These are phyloP conservation scores for Propithecus deckenii DNA, from an alignment of 2,797 vertebrate genomes.

Conservation along the genomic window DNA sequence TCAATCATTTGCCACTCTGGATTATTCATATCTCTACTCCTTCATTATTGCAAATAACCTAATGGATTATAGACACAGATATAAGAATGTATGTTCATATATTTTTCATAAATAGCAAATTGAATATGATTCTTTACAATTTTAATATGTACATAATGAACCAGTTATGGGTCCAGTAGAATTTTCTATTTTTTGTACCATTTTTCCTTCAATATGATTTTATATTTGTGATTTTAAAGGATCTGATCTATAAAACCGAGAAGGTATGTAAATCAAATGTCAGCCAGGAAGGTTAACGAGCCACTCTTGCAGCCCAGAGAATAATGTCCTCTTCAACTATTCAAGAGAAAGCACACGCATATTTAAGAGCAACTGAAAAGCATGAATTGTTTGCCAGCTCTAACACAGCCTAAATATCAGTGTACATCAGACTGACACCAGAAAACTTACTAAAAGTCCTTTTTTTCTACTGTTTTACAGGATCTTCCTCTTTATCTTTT, in stretches of 20 bases:
- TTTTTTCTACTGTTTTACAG: background rate
- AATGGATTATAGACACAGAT: background rate
- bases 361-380: background rate
- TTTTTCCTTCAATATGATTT: constrained; percentile 29
- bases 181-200: background rate
- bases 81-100: background rate
- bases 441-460: background rate
- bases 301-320: background rate
- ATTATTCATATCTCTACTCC: background rate
- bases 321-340: constrained; percentile 7
- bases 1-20: background rate
- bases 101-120: constrained; percentile 41
- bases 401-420: background rate
- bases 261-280: background rate
- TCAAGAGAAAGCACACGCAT: background rate
- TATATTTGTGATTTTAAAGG: constrained; percentile 21
- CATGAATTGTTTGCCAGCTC: background rate
- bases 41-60: background rate
- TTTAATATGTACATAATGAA: background rate
- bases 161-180: background rate
- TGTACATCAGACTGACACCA: background rate
- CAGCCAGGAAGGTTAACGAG: background rate
- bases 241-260: background rate
- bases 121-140: constrained; percentile 11
- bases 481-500: background rate